These are phyloP conservation scores for Trichogramma pretiosum DNA, from an alignment of 1,140 invertebrate genomes.

Conservation along the genomic window DNA sequence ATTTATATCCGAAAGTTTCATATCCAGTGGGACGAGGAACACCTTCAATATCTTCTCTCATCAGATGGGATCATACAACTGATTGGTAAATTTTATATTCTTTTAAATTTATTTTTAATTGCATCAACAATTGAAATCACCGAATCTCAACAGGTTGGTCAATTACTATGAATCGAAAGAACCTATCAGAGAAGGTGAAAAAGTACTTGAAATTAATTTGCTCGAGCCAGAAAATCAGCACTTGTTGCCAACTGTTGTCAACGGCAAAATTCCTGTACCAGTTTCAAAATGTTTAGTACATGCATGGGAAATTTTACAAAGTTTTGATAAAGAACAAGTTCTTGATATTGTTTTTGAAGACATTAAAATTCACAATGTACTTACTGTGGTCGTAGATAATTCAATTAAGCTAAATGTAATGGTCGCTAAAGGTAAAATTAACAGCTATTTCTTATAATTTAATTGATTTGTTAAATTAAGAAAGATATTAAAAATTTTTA, in stretches of 20 bases:
- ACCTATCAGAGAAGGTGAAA: slow-evolving; percentile 52
- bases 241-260: slow-evolving; percentile 70
- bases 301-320: slow-evolving; percentile 75
- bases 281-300: slow-evolving; percentile 74
- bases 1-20: slow-evolving; percentile 51
- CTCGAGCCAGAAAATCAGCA: slow-evolving; percentile 60
- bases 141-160: slow-evolving; percentile 47
- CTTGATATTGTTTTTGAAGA: slow-evolving; percentile 73
- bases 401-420: slow-evolving; percentile 64
- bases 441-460: slow-evolving; percentile 1
- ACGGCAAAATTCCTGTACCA: slow-evolving; percentile 73
- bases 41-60: slow-evolving; percentile 53
- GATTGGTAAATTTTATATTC: slow-evolving; percentile 59
- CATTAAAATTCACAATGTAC: slow-evolving; percentile 65
- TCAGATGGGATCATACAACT: slow-evolving; percentile 70
- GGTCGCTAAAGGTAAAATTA: slow-evolving; percentile 55
- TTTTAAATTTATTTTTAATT: no score
- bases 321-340: slow-evolving; percentile 55
- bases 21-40: slow-evolving; percentile 61
- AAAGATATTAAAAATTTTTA: not conserved
- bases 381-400: slow-evolving; percentile 56
- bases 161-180: slow-evolving; percentile 46
- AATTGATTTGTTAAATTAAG: not conserved
- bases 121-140: no score
- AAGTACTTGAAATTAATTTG: slow-evolving; percentile 52